These are phyloP conservation scores for Troides aeacus DNA, from an alignment of 2,888 invertebrate genomes.

Conservation along the genomic window DNA sequence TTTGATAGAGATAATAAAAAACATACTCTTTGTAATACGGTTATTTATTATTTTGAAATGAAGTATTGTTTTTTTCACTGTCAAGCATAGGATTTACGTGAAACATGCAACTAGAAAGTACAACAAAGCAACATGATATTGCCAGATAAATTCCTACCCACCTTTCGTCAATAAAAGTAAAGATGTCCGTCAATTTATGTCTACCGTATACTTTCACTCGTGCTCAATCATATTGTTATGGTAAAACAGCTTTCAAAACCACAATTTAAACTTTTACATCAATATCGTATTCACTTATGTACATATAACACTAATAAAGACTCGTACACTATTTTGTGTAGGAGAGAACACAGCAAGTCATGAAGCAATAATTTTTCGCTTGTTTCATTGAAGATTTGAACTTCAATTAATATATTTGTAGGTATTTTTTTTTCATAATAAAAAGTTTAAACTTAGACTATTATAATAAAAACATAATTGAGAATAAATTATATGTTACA, in stretches of 20 bases:
- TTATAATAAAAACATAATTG: too few relatives aligned
- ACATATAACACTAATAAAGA: not conserved
- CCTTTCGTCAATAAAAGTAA: conserved; percentile 15
- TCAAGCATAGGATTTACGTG: not conserved
- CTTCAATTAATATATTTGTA: too few relatives aligned
- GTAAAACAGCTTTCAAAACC: conserved; percentile 28
- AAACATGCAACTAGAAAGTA: not conserved
- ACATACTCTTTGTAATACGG: too few relatives aligned
- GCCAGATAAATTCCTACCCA: not conserved
- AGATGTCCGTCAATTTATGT: conserved; percentile 20
- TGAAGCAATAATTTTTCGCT: too few relatives aligned
- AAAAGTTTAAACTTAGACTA: too few relatives aligned
- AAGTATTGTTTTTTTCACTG: not conserved
- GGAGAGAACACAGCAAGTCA: too few relatives aligned
- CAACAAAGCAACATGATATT: not conserved
- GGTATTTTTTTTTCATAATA: too few relatives aligned
- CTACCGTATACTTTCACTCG: conserved; percentile 24
- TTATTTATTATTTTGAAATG: too few relatives aligned
- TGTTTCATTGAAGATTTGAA: too few relatives aligned
- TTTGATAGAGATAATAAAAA: too few relatives aligned
- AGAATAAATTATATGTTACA: too few relatives aligned
- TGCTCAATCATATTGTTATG: conserved; percentile 28
- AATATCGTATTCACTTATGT: conserved; percentile 7
- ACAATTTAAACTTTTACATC: conserved; percentile 25
- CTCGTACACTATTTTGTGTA: too few relatives aligned